A percentile compares a stretch with the other conserved stretches of the same genome.
phyloP scores from a whole-genome alignment of 1,140 invertebrate genomes.

The Vanessa tameamea region DNA sequence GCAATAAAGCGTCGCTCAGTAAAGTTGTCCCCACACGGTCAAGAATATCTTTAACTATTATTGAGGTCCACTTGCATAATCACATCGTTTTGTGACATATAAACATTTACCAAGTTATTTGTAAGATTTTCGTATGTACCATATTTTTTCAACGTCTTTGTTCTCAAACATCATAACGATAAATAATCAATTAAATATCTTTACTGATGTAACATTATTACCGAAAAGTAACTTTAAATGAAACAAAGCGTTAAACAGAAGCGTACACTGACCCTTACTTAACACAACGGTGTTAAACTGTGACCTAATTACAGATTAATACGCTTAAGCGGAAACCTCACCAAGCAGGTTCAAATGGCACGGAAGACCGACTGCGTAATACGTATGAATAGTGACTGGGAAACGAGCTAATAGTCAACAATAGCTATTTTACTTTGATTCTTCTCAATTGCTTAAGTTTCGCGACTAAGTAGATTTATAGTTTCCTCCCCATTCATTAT shows the following conservation, averaged over 20 bases:
- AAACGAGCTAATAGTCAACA: slow-evolving; percentile 58
- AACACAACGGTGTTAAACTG: slow-evolving; percentile 69
- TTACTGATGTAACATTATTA: neutral
- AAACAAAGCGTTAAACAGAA: slow-evolving; percentile 36
- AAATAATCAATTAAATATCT: no score
- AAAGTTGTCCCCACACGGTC: slow-evolving; percentile 55
- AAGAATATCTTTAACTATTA: slow-evolving; percentile 63
- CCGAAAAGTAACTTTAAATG: neutral
- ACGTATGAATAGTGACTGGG: slow-evolving; percentile 46
- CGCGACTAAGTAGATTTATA: slow-evolving; percentile 76
- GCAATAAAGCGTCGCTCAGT: slow-evolving; percentile 62
- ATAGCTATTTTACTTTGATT: slow-evolving; percentile 67
- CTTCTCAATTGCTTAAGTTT: slow-evolving; percentile 73
- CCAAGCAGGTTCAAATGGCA: slow-evolving; percentile 76
- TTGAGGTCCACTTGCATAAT: slow-evolving; percentile 62
- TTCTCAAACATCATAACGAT: neutral
- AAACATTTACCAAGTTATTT: slow-evolving; percentile 35
- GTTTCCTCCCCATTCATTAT: slow-evolving; percentile 79
- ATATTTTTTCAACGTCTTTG: no score
- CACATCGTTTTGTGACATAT: slow-evolving; percentile 38
- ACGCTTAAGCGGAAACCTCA: slow-evolving; percentile 79
- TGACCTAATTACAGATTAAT: slow-evolving; percentile 80
- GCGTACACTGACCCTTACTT: slow-evolving; percentile 70
- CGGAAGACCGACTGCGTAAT: slow-evolving; percentile 56
- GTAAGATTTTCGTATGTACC: slow-evolving; percentile 10